phyloP scores from a whole-genome alignment of 2,113 vertebrate genomes.

The Hiodon alosoides region DNA sequence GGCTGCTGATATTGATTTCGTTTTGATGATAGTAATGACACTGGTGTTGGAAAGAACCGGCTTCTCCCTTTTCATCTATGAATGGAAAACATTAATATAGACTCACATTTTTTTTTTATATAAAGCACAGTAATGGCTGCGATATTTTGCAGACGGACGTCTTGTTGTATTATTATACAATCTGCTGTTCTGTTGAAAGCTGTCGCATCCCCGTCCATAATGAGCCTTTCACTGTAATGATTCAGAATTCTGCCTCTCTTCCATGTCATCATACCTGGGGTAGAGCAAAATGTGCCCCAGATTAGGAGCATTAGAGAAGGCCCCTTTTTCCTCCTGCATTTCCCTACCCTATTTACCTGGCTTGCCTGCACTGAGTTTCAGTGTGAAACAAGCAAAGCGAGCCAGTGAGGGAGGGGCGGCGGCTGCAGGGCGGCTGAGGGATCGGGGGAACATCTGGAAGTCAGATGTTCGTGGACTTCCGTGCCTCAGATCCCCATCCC shows the following conservation, averaged over 20 bases:
- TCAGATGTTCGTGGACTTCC: conserved; percentile 43
- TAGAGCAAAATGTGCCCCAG: background rate
- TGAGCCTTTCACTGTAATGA: background rate
- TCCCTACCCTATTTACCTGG: background rate
- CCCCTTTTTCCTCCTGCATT: background rate
- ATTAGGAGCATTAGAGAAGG: background rate
- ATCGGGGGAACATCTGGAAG: conserved; percentile 51
- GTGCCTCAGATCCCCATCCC: conserved; percentile 17
- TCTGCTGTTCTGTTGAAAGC: conserved; percentile 5
- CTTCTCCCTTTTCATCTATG: conserved; percentile 24
- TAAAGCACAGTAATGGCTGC: conserved; percentile 38
- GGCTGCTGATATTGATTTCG: background rate
- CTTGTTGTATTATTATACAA: conserved; percentile 11
- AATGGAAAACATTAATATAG: background rate
- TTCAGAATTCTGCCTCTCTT: background rate
- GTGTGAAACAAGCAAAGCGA: background rate
- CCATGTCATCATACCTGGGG: background rate
- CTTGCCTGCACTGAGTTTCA: background rate
- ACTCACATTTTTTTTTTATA: conserved; percentile 12
- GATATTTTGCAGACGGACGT: background rate
- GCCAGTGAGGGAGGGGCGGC: conserved; percentile 21
- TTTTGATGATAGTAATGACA: conserved; percentile 18
- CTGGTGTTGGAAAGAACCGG: conserved; percentile 17
- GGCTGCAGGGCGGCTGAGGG: conserved; percentile 29
- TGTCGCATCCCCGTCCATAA: background rate